Evolutionary conservation across 2,888 invertebrate species (phyloP), one percentile per base, ranked within the genome.

Genomic region (Hirtodrosophila duncani): DNA sequence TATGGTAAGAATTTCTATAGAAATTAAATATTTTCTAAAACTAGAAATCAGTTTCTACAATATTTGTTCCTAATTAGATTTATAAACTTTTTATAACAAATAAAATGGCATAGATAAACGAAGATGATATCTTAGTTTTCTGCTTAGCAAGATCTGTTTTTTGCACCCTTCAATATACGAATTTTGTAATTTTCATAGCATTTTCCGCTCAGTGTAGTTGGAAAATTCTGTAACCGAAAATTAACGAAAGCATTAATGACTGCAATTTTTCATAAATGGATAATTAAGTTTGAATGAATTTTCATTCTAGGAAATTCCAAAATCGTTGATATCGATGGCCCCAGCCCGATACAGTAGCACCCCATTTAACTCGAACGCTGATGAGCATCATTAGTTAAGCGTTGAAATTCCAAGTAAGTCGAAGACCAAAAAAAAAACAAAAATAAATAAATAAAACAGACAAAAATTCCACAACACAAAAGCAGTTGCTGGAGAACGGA

Each of bases 371-470:
- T n/a, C n/a, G n/a, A n/a, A 18, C 50, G 66, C 75, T 82, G 78
- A 83, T 82, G 70, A 82, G 63, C 70, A 64, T 83, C 82, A 83
- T 83, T 83, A 82, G 77, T 84, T 81, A 63, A 67, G 68, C 65
- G 68, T 68, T 74, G 66, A 67, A 74, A 82, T 83, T 84, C 81
- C 77, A 67, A 61, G 68, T 83, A 83, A 81, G 63, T 53, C 45
- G 49, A n/a, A n/a, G n/a, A n/a, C n/a, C n/a, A n/a, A 23, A 5
- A 3, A 63, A 65, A 62, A 65, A 63, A 68, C 62, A n/a, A n/a
- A n/a, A n/a, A n/a, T n/a, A n/a, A n/a, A n/a, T n/a, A n/a, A n/a
- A n/a, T n/a, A n/a, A n/a, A 56, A 61, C 45, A 30, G 46, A 48
- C 41, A 64, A 52, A 33, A 56, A 62, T 49, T 37, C 60, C 52